Evolutionary conservation across 2,113 vertebrate species (phyloP), one percentile per base, ranked within the genome.

Genomic region (Oceanodroma tethys): DNA sequence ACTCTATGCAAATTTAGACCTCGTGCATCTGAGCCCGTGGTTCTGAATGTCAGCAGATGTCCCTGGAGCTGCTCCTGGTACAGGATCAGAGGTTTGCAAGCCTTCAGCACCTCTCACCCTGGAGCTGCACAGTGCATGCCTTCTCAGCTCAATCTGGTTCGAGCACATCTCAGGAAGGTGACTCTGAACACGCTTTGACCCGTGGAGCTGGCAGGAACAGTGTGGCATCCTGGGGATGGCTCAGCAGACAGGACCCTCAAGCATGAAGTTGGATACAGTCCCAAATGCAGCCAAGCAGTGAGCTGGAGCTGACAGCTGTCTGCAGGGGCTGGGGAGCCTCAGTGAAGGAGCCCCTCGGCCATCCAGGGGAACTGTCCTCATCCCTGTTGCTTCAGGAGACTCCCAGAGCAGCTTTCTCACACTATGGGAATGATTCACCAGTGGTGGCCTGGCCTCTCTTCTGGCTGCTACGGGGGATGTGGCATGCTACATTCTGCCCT

Each of bases 261-360:
- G 90, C 83, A 0, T 66, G 83, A 60, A 58, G 75, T 5, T 92
- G 93, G 75, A 45, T 17, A 4, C 19, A 3, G 66, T 45, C 45
- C 88, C 67, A 48, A 8, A 32, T 0, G 20, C 93, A 95, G 80
- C 80, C 91, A 34, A 52, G 94, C 93, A 50, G 80, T 15, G 47
- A 94, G 68, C 73, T 74, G 83, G 75, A 84, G 75, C 71, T 96
- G 86, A 55, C 91, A 67, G 89, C 91, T 22, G 50, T 40, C 68
- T 62, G 75, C 15, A 5, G 67, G 52, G 21, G 20, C 47, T 1
- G 0, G 32, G 52, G 19, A 78, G 63, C 65, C 75, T 38, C 8
- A 0, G 47, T 5, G 25, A 18, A 82, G 65, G 74, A 70, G 74
- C 38, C 74, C 52, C 62, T 79, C 1, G 2, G 74, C 58, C 52